phyloP scores from a whole-genome alignment of 2,888 invertebrate genomes.

The Chrysolina oricalcia region DNA sequence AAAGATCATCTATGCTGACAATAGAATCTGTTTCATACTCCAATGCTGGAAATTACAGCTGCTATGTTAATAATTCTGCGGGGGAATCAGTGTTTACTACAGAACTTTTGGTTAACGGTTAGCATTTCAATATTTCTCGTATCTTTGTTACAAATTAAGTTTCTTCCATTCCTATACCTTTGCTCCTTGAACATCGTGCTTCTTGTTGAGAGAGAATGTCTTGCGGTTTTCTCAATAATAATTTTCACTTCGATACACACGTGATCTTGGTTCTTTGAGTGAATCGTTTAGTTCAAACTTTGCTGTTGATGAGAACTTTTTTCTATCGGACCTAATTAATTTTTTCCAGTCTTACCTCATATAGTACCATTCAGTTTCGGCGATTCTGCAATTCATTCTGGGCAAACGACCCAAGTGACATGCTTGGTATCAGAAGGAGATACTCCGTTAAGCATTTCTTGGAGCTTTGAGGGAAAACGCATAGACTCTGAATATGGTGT shows the following conservation, averaged over 20 bases:
- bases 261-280: neutral
- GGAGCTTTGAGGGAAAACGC: constrained; percentile 73
- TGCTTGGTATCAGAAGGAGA: constrained; percentile 79
- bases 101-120: constrained; percentile 81
- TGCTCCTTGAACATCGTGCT: constrained; percentile 3
- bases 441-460: constrained; percentile 74
- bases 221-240: neutral
- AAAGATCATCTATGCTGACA: constrained; percentile 79
- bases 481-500: constrained; percentile 63
- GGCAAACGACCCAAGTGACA: constrained; percentile 85
- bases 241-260: neutral
- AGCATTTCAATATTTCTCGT: constrained; percentile 48
- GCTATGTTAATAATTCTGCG: constrained; percentile 78
- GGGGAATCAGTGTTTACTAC: constrained; percentile 77
- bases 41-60: constrained; percentile 80
- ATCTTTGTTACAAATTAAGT: neutral
- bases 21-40: constrained; percentile 80
- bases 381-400: constrained; percentile 83
- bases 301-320: neutral
- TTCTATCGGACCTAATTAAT: constrained; percentile 52
- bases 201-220: neutral
- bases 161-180: neutral
- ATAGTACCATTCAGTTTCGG: constrained; percentile 89
- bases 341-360: constrained; percentile 84
- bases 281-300: neutral